phyloP scores from a whole-genome alignment of 2,797 vertebrate genomes.

The Silurus aristotelis region DNA sequence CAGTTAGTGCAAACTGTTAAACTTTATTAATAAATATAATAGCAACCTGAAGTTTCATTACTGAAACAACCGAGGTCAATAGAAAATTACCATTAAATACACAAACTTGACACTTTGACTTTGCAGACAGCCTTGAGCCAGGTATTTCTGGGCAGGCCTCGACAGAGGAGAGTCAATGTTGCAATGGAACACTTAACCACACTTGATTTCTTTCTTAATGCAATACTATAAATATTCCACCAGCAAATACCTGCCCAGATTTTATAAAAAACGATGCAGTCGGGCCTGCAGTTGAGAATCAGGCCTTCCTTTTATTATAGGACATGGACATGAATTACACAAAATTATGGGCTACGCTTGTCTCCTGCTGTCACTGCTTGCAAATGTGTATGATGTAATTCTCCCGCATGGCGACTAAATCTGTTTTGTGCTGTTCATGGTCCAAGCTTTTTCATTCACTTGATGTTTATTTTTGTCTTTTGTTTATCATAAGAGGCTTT shows the following conservation, averaged over 20 bases:
- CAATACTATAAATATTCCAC: constrained; percentile 82
- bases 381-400: constrained; percentile 5
- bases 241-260: constrained; percentile 73
- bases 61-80: constrained; percentile 60
- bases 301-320: constrained; percentile 72
- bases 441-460: background rate
- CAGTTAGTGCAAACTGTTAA: background rate
- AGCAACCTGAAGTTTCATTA: constrained; percentile 48
- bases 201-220: constrained; percentile 78
- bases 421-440: background rate
- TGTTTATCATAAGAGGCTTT: background rate
- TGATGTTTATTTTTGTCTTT: background rate
- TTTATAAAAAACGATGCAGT: constrained; percentile 59
- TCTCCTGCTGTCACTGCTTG: constrained; percentile 4
- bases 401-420: background rate
- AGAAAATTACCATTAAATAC: constrained; percentile 63
- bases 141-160: constrained; percentile 81
- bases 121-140: constrained; percentile 70
- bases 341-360: constrained; percentile 48
- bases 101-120: constrained; percentile 50
- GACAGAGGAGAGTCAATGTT: constrained; percentile 74
- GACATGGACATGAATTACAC: constrained; percentile 62
- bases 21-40: background rate
- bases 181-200: constrained; percentile 76
- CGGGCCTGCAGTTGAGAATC: constrained; percentile 61